Evolutionary conservation across 2,888 invertebrate genomes (phyloP), one percentile per base, ranked within the genome.

Genomic region (Hirtodrosophila confusa): DNA sequence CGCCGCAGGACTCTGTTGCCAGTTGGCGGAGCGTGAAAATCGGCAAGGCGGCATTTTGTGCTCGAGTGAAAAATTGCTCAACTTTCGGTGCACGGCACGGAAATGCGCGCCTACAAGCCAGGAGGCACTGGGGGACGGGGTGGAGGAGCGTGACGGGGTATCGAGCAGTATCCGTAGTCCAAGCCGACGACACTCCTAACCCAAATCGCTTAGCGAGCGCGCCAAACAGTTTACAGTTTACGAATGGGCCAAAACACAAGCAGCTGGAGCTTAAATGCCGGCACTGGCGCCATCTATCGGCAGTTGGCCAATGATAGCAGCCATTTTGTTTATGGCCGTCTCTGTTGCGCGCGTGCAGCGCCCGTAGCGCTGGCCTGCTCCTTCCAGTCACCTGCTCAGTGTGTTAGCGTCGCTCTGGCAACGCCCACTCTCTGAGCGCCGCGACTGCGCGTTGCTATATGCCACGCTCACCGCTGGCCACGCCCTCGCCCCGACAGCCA

Each of bases 241-340:
- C 66, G 80, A 80, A 75, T 76, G 72, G 61, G 75, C 75, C 72
- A 69, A 56, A 71, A 64, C 62, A 77, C 55, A 44, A 35, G 54
- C 56, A 60, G 58, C 41, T 37, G 49, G 47, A 41, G 61, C 53
- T 54, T 47, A 44, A 76, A 73, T 75, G 62, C 66, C 80, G 71
- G 65, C 45, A 68, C 67, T 86, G 76, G 88, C 86, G 91, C 89
- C 91, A 91, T 90, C 91, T 91, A 80, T 80, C 85, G 90, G 60
- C 65, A 62, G 75, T 65, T 65, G 75, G 61, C 60, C 36, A 64
- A 80, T 90, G 90, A 90, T 85, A 90, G 89, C 88, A 91, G 91
- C 91, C 91, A 91, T 91, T 91, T 91, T 91, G 91, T 90, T 90
- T 91, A 69, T 82, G 63, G 54, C 68, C 70, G 66, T 89, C 89